Base-by-base conservation (phyloP, 2,888 invertebrate species). In the Carabus problematicus region DNA sequence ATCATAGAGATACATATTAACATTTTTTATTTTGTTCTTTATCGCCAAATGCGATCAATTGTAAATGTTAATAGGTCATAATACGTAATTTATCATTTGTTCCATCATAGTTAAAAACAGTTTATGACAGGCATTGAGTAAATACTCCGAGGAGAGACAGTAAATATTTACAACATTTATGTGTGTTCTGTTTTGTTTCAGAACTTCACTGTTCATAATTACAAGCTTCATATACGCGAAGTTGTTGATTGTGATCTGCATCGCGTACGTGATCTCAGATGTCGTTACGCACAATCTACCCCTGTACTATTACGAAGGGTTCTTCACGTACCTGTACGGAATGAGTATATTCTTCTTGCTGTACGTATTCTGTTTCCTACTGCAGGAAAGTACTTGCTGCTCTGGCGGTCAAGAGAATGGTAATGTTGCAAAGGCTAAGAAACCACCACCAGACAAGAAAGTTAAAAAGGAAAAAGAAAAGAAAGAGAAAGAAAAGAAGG, bases 181-280 rank as follows among this genome's bases (percentile, higher is more conserved):
- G 12, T 45, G 71, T 47, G 14, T 58, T 70, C 71, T 70, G 78
- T 79, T 79, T 73, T 79, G 77, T 88, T 87, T 73, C 90, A 95
- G 95, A 88, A 95, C 95, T 76, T 95, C 95, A 77, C 87, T 95
- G 77, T 95, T 95, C 86, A 95, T 96, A 84, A 93, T 95, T 82
- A 92, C 95, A 86, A 97, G 97, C 84, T 94, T 95, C 85, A 93
- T 97, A 79, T 97, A 97, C 85, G 96, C 95, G 79, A 95, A 97
- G 84, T 90, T 97, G 72, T 85, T 97, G 82, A 92, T 97, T 75
- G 95, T 97, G 75, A 90, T 96, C 71, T 97, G 97, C 85, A 88
- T 96, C 81, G 95, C 95, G 73, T 94, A 96, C 83, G 95, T 97
- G 77, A 91, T 97, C 82, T 94, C 96, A 78, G 95, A 97, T 85